Evolutionary conservation across 2,797 vertebrate species (phyloP).

Genomic region (Poecilia gillii): DNA sequence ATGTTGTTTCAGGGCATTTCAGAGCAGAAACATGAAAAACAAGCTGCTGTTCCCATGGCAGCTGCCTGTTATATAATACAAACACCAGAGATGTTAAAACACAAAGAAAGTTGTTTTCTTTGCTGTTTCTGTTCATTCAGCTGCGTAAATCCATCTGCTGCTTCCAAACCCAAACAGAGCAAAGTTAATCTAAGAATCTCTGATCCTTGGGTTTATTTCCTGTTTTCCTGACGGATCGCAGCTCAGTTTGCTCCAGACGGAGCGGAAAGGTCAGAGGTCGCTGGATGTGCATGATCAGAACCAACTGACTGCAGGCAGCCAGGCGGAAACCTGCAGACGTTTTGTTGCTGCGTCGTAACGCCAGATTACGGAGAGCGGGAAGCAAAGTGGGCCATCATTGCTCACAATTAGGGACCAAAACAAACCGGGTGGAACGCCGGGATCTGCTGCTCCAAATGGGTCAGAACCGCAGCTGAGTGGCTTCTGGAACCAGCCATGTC

Average conservation of each 20-base stretch:
- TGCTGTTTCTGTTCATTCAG: conserved; percentile 48
- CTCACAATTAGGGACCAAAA: conserved; percentile 32
- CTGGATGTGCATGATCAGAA: conserved; percentile 57
- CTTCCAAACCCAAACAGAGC: conserved; percentile 41
- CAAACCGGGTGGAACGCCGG: conserved; percentile 38
- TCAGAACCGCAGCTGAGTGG: conserved; percentile 57
- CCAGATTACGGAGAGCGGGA: conserved; percentile 14
- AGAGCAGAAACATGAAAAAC: not conserved
- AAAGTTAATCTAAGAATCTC: conserved; percentile 24
- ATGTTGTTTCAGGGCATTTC: not conserved
- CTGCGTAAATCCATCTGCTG: conserved; percentile 36
- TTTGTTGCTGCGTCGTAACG: not conserved
- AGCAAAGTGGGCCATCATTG: conserved; percentile 3
- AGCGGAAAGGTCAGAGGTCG: conserved; percentile 61
- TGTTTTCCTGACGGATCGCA: conserved; percentile 39
- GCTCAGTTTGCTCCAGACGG: conserved; percentile 46
- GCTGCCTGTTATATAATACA: not conserved
- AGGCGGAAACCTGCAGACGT: conserved; percentile 64
- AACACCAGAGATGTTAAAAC: not conserved
- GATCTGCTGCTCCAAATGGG: conserved; percentile 42
- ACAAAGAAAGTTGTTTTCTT: conserved; percentile 14
- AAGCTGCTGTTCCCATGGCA: not conserved
- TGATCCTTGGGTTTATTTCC: conserved; percentile 4
- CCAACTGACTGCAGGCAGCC: conserved; percentile 71
- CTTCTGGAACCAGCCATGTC: conserved; percentile 59